Conservation (phyloP, 2,888 invertebrate species). For the Timandra comae region DNA sequence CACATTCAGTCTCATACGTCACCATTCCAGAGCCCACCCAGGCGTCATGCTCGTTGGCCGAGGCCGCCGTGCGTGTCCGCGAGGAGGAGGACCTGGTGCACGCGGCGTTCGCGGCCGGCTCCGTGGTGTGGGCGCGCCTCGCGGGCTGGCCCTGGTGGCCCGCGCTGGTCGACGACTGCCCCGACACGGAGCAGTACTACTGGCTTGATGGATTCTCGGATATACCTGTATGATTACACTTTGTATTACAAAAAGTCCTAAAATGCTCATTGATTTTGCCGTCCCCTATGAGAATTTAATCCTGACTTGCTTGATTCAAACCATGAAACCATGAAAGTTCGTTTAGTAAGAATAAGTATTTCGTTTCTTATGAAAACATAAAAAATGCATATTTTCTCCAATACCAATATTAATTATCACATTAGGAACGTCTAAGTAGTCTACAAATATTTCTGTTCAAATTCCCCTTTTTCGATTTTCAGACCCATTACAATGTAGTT, state of each 20-base stretch:
- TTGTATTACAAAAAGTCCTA: too few relatives aligned
- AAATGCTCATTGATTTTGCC: too few relatives aligned
- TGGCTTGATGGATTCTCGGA: constrained; percentile 75
- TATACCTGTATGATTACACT: constrained; percentile 61
- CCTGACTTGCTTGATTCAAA: too few relatives aligned
- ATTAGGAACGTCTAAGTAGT: too few relatives aligned
- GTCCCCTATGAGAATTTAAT: too few relatives aligned
- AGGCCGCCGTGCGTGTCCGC: constrained; percentile 53
- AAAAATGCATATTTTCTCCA: too few relatives aligned
- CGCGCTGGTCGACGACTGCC: constrained; percentile 82
- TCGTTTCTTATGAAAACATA: too few relatives aligned
- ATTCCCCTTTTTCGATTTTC: too few relatives aligned
- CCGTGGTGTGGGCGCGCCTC: constrained; percentile 80
- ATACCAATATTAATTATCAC: too few relatives aligned
- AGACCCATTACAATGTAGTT: constrained; percentile 75
- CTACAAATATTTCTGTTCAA: too few relatives aligned
- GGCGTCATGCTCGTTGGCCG: constrained; percentile 70
- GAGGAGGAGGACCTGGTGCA: constrained; percentile 76
- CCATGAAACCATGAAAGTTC: too few relatives aligned
- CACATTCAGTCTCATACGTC: background rate
- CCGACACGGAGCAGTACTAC: constrained; percentile 77
- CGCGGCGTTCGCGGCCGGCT: constrained; percentile 78
- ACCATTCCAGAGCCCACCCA: constrained; percentile 46
- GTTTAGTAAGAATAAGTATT: too few relatives aligned
- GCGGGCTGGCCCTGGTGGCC: constrained; percentile 84